Conservation (phyloP, 2,797 vertebrate species). For the Poeciliopsis gracilis region DNA sequence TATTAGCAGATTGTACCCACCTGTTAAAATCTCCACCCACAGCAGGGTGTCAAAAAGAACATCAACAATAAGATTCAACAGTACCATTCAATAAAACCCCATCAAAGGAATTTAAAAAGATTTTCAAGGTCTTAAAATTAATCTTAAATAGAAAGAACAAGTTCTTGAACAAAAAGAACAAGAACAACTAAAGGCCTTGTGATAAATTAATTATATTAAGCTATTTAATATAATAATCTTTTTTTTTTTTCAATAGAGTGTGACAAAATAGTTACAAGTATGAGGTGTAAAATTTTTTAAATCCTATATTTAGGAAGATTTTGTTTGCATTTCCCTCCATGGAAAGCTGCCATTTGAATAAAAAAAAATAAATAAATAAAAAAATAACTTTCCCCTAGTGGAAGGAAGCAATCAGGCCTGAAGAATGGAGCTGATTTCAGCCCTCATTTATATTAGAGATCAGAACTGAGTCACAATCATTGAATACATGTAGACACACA, state of each 20-base stretch:
- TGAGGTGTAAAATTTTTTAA: background rate
- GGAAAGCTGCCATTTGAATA: slow-evolving; percentile 22
- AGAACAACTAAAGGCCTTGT: no score
- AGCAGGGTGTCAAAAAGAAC: no score
- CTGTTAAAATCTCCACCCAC: no score
- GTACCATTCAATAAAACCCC: no score
- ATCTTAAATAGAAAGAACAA: no score
- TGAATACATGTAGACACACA: slow-evolving; percentile 10
- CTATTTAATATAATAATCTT: background rate
- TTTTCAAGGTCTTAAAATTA: background rate
- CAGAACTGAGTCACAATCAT: slow-evolving; percentile 21
- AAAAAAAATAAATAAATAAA: background rate
- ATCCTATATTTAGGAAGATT: background rate
- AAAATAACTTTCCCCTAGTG: background rate
- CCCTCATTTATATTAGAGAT: slow-evolving; percentile 22
- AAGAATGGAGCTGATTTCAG: slow-evolving; percentile 19
- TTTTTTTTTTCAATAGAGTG: background rate
- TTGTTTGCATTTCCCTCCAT: background rate
- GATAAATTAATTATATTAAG: no score
- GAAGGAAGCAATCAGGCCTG: slow-evolving; percentile 34
- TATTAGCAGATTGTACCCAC: no score
- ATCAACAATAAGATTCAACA: no score
- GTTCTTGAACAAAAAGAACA: no score
- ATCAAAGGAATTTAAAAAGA: background rate
- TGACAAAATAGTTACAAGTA: background rate